These are phyloP conservation scores for Brachionus calyciflorus DNA, from an alignment of 1,140 invertebrate genomes.

Conservation along the genomic window DNA sequence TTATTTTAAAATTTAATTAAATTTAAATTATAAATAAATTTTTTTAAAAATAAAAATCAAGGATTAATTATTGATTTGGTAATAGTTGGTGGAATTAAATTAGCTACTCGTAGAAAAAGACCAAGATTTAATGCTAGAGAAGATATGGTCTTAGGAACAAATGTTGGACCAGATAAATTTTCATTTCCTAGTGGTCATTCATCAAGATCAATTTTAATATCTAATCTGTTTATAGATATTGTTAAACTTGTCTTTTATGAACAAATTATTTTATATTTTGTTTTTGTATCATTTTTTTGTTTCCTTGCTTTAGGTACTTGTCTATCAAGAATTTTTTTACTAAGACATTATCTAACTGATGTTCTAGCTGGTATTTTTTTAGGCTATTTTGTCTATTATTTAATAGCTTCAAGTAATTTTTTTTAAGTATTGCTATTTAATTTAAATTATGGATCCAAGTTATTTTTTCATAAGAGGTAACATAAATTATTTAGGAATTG, in stretches of 20 bases:
- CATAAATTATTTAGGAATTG: too few species aligned
- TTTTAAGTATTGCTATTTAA: too few species aligned
- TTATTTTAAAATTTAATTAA: not conserved
- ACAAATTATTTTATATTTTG: not conserved
- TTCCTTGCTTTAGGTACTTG: not conserved
- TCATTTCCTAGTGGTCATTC: slow-evolving; percentile 16
- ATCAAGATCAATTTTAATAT: not conserved
- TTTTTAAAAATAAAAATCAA: too few species aligned
- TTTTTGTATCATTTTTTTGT: not conserved
- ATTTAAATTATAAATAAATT: not conserved
- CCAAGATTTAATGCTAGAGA: not conserved
- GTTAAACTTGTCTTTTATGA: not conserved
- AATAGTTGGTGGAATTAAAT: not conserved
- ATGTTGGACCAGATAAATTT: slow-evolving; percentile 21
- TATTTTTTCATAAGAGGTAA: too few species aligned
- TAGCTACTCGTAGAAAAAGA: not conserved
- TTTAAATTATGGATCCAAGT: too few species aligned
- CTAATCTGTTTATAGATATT: not conserved
- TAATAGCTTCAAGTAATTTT: not conserved
- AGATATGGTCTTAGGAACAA: slow-evolving; percentile 23
- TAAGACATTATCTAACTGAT: slow-evolving; percentile 23
- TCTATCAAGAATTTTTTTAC: not conserved
- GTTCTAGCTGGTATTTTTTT: not conserved
- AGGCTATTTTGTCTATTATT: slow-evolving; percentile 4
- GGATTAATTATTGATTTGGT: not conserved